Evolutionary conservation across 2,888 invertebrate species (phyloP), one percentile per base, ranked within the genome.

Genomic region (Entomobrya multifasciata): DNA sequence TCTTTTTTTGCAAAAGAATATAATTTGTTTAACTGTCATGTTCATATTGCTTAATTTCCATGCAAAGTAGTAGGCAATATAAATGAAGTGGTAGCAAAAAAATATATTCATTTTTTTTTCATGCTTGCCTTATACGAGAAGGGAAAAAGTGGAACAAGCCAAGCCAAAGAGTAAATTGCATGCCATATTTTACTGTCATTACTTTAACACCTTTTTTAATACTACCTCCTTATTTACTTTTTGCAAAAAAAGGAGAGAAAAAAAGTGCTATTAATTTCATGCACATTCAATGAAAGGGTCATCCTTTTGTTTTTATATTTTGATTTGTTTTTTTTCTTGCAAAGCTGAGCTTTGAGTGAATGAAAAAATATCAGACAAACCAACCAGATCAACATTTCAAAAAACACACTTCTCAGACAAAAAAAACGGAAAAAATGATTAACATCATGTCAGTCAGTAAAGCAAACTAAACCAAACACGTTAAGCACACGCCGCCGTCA

Each of bases 21-120:
- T 67, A 81, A 82, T 82, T 82, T 82, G 77, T 76, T 41, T 65
- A 60, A 49, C 76, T 67, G 83, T 76, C 83, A n/a, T n/a, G n/a
- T n/a, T n/a, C n/a, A 76, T 60, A 60, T 36, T 41, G 47, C 72
- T 47, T 83, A 83, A 83, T 83, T 83, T 76, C 67, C 67, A 76
- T 72, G 41, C 65, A 49, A 62, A 79, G 25, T 41, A 76, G 60
- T 27, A 65, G 27, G 27, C n/a, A 55, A 17, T 30, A 41, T 17
- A 17, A 27, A 76, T 76, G 77, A 44, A 44, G 22, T 77, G 15
- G 65, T 44, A 67, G 44, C 65, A 67, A 67, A 41, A 17, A 55
- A n/a, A 11, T 30, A 30, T n/a, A n/a, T n/a, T n/a, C n/a, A n/a
- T n/a, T n/a, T n/a, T n/a, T n/a, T n/a, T n/a, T 30, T 27, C 6